Conservation (phyloP, 2,797 vertebrate species). For the Coregonus suidteri region DNA sequence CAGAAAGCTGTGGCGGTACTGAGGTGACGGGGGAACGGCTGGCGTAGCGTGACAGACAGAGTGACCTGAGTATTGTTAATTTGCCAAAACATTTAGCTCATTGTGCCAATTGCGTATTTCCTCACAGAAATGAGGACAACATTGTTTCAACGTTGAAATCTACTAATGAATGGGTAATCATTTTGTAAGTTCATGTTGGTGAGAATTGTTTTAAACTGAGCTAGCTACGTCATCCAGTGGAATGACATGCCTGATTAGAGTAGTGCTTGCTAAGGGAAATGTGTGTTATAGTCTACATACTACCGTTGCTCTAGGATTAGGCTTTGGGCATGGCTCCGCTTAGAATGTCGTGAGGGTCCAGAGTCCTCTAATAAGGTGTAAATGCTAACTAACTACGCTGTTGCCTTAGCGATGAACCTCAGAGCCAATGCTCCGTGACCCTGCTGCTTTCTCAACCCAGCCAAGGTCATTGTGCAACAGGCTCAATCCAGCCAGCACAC, state of each 20-base stretch:
- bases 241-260: neutral
- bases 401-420: neutral
- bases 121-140: neutral
- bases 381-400: neutral
- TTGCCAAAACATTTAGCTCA: neutral
- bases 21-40: neutral
- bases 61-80: neutral
- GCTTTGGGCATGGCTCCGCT: neutral
- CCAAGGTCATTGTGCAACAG: slow-evolving; percentile 23
- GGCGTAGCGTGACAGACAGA: neutral
- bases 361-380: neutral
- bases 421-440: neutral
- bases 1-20: neutral
- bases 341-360: neutral
- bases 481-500: neutral
- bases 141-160: neutral
- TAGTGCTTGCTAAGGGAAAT: neutral
- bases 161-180: neutral
- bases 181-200: neutral
- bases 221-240: neutral
- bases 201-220: neutral
- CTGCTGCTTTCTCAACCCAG: slow-evolving; percentile 12
- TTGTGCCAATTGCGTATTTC: neutral
- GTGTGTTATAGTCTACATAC: neutral
- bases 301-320: neutral